phyloP scores from a whole-genome alignment of 1,140 invertebrate genomes.

The Cotesia glomerata region DNA sequence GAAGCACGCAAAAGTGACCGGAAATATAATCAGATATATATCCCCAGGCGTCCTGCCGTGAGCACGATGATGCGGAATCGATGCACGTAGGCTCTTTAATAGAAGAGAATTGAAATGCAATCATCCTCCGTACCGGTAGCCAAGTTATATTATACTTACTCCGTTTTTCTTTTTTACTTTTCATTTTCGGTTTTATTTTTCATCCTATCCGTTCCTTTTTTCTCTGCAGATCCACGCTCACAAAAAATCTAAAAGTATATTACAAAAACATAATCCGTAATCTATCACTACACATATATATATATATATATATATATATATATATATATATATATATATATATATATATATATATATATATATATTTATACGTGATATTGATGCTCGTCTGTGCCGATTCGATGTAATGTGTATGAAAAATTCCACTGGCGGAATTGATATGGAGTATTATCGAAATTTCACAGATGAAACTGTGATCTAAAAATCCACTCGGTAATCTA shows the following conservation, averaged over 20 bases:
- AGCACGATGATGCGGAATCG: slow-evolving; percentile 22
- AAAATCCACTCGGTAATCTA: too few relatives aligned
- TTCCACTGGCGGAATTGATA: too few relatives aligned
- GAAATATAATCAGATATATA: slow-evolving; percentile 23
- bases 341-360: too few relatives aligned
- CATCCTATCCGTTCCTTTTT: background rate
- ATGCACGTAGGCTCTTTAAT: slow-evolving; percentile 33
- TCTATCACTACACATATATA: background rate
- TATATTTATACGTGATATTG: background rate
- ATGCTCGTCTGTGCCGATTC: background rate
- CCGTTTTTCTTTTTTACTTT: background rate
- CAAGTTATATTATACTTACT: slow-evolving; percentile 8
- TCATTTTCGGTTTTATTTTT: background rate
- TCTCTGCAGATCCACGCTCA: background rate
- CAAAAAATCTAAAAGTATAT: background rate
- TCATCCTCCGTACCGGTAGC: slow-evolving; percentile 29
- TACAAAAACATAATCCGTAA: slow-evolving; percentile 15
- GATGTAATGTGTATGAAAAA: background rate
- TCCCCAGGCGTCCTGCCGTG: background rate
- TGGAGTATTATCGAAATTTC: too few relatives aligned
- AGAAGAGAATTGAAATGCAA: slow-evolving; percentile 34
- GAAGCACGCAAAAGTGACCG: slow-evolving; percentile 15
- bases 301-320: too few relatives aligned
- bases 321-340: too few relatives aligned
- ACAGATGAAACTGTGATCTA: too few relatives aligned